A percentile compares a stretch with the other conserved stretches of the same genome.
Evolutionary conservation across 2,113 vertebrate species (phyloP).

Genomic region (Sturnus vulgaris): DNA sequence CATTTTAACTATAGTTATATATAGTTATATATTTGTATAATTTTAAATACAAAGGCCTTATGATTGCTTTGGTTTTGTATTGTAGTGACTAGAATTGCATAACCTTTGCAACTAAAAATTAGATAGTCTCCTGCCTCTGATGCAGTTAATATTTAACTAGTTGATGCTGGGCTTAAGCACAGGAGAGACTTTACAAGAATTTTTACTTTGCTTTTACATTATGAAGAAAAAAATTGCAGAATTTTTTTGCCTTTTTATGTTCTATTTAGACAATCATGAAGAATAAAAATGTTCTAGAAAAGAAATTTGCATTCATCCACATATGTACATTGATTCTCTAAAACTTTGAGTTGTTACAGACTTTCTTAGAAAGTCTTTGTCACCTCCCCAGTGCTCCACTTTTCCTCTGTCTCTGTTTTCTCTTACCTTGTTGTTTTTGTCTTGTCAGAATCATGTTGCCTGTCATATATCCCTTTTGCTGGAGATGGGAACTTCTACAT

Average conservation of each 20-base stretch:
- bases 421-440: not conserved
- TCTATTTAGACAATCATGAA: not conserved
- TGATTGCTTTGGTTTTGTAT: conserved; percentile 41
- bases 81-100: not conserved
- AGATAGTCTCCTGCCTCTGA: not conserved
- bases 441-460: not conserved
- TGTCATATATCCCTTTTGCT: not conserved
- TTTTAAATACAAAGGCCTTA: conserved; percentile 42
- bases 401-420: not conserved
- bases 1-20: conserved; percentile 53
- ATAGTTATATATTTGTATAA: conserved; percentile 20
- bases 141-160: not conserved
- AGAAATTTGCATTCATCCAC: not conserved
- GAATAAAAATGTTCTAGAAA: not conserved
- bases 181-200: not conserved
- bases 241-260: not conserved
- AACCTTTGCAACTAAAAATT: not conserved
- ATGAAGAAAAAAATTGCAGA: not conserved
- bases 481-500: not conserved
- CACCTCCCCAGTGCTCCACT: not conserved
- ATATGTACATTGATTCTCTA: not conserved
- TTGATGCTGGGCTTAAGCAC: not conserved
- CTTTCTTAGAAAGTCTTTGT: not conserved
- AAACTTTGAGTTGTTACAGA: not conserved
- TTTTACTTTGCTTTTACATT: not conserved